Percentiles rank a stretch among this genome's conserved stretches.
Conservation (phyloP, 2,113 vertebrate genomes). For the Pipa parva region DNA sequence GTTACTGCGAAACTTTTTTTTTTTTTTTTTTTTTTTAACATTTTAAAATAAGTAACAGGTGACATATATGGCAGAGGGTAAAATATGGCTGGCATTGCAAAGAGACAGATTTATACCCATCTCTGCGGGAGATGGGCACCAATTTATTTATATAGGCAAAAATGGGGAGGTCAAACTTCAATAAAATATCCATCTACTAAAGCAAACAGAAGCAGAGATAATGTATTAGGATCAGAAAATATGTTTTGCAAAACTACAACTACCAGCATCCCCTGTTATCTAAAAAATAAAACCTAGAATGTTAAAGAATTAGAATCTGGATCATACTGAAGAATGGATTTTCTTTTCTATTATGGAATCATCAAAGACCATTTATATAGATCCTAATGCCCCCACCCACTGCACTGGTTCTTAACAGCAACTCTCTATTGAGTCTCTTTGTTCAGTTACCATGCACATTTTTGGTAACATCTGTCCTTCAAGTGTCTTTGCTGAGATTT, state of each 20-base stretch:
- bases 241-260: not conserved
- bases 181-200: not conserved
- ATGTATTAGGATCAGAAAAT: too few relatives aligned
- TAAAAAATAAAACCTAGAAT: not conserved
- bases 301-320: too few relatives aligned
- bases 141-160: not conserved
- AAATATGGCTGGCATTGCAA: not conserved
- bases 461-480: constrained; percentile 3
- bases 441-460: constrained; percentile 5
- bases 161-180: too few relatives aligned
- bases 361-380: not conserved
- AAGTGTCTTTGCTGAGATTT: not conserved
- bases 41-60: constrained; percentile 4
- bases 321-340: too few relatives aligned
- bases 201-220: not conserved
- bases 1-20: not conserved
- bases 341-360: too few relatives aligned
- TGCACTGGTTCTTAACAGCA: not conserved
- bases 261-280: not conserved
- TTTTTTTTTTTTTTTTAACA: not conserved
- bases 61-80: not conserved
- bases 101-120: not conserved
- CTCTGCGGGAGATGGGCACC: not conserved
- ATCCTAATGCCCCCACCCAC: too few relatives aligned
- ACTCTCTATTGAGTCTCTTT: constrained; percentile 3